Evolutionary conservation across 1,140 invertebrate species (phyloP).

Genomic region (Radopholus similis): DNA sequence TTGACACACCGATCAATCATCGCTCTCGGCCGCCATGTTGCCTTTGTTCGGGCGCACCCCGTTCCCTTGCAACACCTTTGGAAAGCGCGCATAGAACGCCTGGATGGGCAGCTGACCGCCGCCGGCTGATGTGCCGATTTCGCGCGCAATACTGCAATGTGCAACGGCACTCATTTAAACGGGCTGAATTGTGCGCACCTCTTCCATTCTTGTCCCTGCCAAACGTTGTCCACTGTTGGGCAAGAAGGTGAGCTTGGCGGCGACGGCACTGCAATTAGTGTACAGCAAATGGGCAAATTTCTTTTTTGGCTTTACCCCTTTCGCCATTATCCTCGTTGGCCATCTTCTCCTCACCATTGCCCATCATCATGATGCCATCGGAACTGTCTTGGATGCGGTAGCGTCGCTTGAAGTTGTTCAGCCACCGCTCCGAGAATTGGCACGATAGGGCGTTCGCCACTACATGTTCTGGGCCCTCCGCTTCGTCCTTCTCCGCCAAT

Average conservation of each 20-base stretch:
- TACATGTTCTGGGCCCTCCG: background rate
- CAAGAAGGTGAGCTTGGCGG: too few relatives aligned
- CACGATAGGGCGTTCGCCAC: conserved; percentile 19
- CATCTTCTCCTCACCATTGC: background rate
- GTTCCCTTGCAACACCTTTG: conserved; percentile 13
- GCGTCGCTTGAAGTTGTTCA: conserved; percentile 46
- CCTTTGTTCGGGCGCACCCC: background rate
- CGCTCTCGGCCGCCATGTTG: background rate
- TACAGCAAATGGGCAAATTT: too few relatives aligned
- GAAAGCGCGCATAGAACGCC: conserved; percentile 38
- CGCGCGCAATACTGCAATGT: conserved; percentile 4
- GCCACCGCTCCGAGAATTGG: conserved; percentile 49
- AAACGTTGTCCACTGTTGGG: background rate
- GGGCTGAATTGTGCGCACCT: too few relatives aligned
- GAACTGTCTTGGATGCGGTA: conserved; percentile 28
- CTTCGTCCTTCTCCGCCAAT: conserved; percentile 28
- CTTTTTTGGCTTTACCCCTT: conserved; percentile 10
- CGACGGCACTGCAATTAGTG: too few relatives aligned
- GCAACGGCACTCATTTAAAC: too few relatives aligned
- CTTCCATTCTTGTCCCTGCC: background rate
- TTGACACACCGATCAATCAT: background rate
- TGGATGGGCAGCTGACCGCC: conserved; percentile 40
- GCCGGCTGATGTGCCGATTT: conserved; percentile 23
- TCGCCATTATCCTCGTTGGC: conserved; percentile 2
- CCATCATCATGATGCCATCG: background rate